Conservation (phyloP, 2,888 invertebrate species). For the Sminthurinus aureus region DNA sequence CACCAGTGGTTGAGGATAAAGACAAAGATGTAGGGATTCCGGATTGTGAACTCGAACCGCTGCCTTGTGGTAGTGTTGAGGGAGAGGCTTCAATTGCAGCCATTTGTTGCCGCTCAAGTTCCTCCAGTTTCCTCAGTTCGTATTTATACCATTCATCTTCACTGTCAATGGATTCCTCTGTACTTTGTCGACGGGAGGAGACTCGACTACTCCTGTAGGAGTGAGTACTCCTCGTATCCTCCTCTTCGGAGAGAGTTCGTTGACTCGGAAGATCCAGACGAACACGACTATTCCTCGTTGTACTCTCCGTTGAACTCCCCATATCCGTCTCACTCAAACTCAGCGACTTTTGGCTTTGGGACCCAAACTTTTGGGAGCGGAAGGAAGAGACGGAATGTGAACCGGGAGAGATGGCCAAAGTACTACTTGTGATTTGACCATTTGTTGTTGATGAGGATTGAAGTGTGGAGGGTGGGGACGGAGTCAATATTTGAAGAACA, state of each 20-base stretch:
- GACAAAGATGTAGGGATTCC: conserved; percentile 33
- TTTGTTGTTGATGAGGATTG: conserved; percentile 69
- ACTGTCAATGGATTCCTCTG: conserved; percentile 91
- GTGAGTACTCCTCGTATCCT: conserved; percentile 85
- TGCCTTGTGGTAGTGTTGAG: not conserved
- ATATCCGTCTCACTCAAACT: conserved; percentile 70
- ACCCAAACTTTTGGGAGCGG: conserved; percentile 44
- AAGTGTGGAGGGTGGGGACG: conserved; percentile 72
- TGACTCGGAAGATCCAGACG: conserved; percentile 59
- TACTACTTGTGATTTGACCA: conserved; percentile 64
- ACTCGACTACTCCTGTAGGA: conserved; percentile 86
- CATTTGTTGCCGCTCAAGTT: conserved; percentile 73
- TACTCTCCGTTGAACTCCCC: conserved; percentile 65
- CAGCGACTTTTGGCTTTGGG: conserved; percentile 74
- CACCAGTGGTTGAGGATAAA: conserved; percentile 50
- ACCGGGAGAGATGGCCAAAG: conserved; percentile 42
- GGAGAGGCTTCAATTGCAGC: conserved; percentile 53
- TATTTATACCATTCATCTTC: conserved; percentile 95
- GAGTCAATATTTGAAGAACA: conserved; percentile 37
- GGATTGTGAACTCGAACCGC: not conserved
- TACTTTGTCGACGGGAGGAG: conserved; percentile 86
- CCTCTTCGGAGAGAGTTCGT: conserved; percentile 67
- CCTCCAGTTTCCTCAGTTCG: conserved; percentile 84
- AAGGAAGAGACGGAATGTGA: conserved; percentile 41
- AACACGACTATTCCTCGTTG: conserved; percentile 47